Percentiles rank a stretch among this genome's conserved stretches.
Conservation (phyloP, 2,797 vertebrate species). For the Aphelocoma californica region DNA sequence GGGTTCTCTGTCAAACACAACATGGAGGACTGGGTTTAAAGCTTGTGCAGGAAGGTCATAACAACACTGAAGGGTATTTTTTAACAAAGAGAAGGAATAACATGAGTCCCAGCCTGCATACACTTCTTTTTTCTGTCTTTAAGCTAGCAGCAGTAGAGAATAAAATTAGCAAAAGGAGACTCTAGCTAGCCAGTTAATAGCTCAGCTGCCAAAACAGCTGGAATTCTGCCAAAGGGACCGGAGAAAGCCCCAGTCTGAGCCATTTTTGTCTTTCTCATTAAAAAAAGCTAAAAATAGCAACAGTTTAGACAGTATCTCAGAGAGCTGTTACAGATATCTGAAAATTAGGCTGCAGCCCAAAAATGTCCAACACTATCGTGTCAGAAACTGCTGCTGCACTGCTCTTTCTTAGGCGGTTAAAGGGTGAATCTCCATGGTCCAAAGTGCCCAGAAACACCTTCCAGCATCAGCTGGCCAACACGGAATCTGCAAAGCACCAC, state of each 20-base stretch:
- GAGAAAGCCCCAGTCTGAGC: conserved; percentile 1
- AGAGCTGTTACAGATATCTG: background rate
- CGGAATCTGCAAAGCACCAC: background rate
- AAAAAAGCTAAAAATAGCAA: conserved; percentile 51
- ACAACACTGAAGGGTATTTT: background rate
- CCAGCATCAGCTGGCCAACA: background rate
- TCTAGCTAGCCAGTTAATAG: background rate
- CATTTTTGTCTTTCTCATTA: conserved; percentile 8
- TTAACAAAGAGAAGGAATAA: background rate
- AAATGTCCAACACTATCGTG: background rate
- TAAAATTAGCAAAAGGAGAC: background rate
- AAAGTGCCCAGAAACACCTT: background rate
- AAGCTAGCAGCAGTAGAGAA: background rate
- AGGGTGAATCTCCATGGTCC: background rate
- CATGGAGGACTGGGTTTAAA: background rate
- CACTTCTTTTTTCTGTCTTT: background rate
- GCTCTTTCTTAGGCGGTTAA: background rate
- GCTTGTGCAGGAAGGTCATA: background rate
- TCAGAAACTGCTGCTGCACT: background rate
- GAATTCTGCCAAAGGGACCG: background rate
- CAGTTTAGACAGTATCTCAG: background rate
- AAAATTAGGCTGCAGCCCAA: background rate
- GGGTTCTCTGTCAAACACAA: background rate
- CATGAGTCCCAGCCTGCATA: background rate
- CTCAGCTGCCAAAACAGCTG: background rate